A percentile compares a stretch with the other conserved stretches of the same genome.
Conservation (phyloP, 2,113 vertebrate species). For the Platanista minor region DNA sequence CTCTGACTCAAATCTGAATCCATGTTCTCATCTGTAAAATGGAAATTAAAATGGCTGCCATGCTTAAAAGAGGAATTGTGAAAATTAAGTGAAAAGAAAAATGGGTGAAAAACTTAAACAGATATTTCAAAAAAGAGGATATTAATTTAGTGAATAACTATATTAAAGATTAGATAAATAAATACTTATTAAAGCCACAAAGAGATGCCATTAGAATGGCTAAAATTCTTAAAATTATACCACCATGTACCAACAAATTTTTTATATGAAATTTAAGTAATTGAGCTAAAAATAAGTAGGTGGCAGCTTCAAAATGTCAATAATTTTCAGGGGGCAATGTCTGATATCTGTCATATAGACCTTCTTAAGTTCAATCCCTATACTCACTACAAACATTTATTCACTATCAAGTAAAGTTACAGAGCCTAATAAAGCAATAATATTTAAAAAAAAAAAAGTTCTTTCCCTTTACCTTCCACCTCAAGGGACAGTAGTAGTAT, state of each 20-base stretch:
- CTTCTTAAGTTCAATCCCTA: background rate
- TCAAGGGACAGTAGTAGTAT: background rate
- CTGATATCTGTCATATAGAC: background rate
- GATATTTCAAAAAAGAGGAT: background rate
- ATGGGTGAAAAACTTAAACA: background rate
- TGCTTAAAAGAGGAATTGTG: background rate
- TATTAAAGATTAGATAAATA: background rate
- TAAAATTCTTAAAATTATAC: background rate
- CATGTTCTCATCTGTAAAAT: background rate
- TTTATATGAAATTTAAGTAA: background rate
- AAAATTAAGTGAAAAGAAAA: slow-evolving; percentile 7
- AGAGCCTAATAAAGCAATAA: background rate
- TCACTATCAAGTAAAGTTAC: background rate
- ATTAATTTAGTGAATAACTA: background rate
- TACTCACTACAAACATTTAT: background rate
- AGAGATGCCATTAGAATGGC: background rate
- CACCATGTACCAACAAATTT: background rate
- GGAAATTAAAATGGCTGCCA: background rate
- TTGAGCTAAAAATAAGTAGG: background rate
- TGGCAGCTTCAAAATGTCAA: background rate
- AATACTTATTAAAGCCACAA: background rate
- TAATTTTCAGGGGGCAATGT: background rate
- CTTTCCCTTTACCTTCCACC: background rate
- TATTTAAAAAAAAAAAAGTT: background rate
- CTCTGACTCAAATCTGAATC: background rate